A percentile compares a stretch with the other conserved stretches of the same genome.
These are phyloP conservation scores for Xiphorhynchus erythropygius DNA, from an alignment of 2,797 vertebrate genomes.

Conservation along the genomic window DNA sequence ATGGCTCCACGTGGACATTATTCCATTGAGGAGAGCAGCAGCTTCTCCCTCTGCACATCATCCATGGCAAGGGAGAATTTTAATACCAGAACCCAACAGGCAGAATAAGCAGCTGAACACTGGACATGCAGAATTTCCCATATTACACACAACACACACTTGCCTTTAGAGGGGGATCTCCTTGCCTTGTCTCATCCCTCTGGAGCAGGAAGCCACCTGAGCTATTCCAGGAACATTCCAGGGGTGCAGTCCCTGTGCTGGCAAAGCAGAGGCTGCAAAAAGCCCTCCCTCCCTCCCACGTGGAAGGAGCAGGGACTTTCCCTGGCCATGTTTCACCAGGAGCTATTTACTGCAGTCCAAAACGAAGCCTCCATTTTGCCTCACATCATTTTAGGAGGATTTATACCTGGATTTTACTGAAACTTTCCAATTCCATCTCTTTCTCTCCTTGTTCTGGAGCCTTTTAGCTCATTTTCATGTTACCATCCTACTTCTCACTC, in stretches of 20 bases:
- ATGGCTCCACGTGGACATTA: neutral
- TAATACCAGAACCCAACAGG: neutral
- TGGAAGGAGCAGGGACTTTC: neutral
- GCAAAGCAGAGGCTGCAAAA: neutral
- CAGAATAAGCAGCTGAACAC: neutral
- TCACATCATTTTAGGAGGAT: neutral
- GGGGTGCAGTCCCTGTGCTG: neutral
- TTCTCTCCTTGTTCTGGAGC: neutral
- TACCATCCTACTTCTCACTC: neutral
- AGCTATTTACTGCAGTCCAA: neutral
- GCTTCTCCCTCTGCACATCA: neutral
- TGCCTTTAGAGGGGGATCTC: neutral
- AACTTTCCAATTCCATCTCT: neutral
- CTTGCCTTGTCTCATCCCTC: neutral
- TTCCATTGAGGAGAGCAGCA: neutral
- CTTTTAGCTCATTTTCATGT: accelerated
- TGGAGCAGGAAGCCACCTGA: neutral
- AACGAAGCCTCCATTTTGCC: neutral
- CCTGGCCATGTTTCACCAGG: neutral
- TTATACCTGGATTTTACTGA: neutral
- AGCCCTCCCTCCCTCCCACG: neutral
- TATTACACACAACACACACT: neutral
- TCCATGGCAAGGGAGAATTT: neutral
- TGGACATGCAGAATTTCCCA: neutral
- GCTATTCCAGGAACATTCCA: neutral